Conservation (phyloP, 2,113 vertebrate genomes). For the Carassius auratus region DNA sequence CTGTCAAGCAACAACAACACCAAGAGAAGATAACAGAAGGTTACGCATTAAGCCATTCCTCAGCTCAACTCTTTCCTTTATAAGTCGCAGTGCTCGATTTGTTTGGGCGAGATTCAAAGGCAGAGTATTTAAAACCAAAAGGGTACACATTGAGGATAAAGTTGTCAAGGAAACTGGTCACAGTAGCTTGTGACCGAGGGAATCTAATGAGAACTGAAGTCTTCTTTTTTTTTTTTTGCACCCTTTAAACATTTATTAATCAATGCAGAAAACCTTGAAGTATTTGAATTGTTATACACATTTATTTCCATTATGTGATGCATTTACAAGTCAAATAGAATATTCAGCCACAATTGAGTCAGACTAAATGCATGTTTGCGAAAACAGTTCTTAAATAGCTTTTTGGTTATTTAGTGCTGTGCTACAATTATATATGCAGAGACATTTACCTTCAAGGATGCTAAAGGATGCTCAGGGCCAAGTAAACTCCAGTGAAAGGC, state of each 20-base stretch:
- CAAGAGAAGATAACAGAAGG: slow-evolving; percentile 6
- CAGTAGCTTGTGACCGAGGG: slow-evolving; percentile 32
- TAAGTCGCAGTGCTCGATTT: not conserved
- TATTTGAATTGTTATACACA: not conserved
- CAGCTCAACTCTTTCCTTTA: slow-evolving; percentile 4
- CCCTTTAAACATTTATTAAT: not conserved
- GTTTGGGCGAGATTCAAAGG: not conserved
- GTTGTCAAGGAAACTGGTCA: slow-evolving; percentile 59
- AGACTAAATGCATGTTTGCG: not conserved
- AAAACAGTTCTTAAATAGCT: not conserved
- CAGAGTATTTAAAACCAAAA: slow-evolving; percentile 13
- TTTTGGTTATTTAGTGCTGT: not conserved
- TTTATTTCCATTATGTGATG: not conserved
- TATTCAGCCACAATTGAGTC: not conserved
- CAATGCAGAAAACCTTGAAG: slow-evolving; percentile 1
- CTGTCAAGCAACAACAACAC: slow-evolving; percentile 18
- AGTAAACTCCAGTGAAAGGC: slow-evolving; percentile 98
- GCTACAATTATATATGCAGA: not conserved
- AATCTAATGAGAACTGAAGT: slow-evolving; percentile 28
- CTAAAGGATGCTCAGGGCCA: slow-evolving; percentile 94
- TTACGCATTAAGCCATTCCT: slow-evolving; percentile 24
- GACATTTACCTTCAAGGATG: slow-evolving; percentile 89
- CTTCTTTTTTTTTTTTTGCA: not conserved
- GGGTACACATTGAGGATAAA: slow-evolving; percentile 11
- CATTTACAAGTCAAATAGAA: not conserved